Evolutionary conservation across 2,888 invertebrate species (phyloP).

Genomic region (Arrhopalites spinosus): DNA sequence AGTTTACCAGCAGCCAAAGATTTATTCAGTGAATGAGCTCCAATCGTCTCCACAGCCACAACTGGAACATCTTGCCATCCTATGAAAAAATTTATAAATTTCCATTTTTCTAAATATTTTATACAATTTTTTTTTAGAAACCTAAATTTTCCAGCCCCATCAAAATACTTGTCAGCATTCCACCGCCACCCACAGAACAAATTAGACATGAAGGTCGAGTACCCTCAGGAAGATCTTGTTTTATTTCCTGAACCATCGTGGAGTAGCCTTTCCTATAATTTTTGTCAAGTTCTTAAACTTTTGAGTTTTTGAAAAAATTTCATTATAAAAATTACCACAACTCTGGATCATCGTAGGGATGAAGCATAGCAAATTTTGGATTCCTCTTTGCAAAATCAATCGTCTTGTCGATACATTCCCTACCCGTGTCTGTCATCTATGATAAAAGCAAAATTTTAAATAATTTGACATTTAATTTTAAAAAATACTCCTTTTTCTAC

Average conservation of each 20-base stretch:
- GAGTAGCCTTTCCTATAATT: conserved; percentile 61
- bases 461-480: too few species aligned
- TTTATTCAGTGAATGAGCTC: conserved; percentile 61
- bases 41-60: conserved; percentile 62
- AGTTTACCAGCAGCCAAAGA: conserved; percentile 59
- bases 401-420: neutral
- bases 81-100: conserved; percentile 1
- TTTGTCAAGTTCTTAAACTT: neutral
- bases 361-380: conserved; percentile 56
- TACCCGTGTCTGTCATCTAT: conserved; percentile 1
- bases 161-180: conserved; percentile 60
- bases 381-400: neutral
- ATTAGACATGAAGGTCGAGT: conserved; percentile 60
- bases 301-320: too few species aligned
- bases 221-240: conserved; percentile 57
- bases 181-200: conserved; percentile 63
- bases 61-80: conserved; percentile 59
- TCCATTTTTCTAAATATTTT: neutral
- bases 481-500: neutral
- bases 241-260: conserved; percentile 60
- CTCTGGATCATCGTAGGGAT: conserved; percentile 61
- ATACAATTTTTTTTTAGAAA: conserved; percentile 52
- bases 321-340: conserved; percentile 61
- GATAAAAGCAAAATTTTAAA: neutral
- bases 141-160: conserved; percentile 58